These are phyloP conservation scores for Sphinx pinastri DNA, from an alignment of 2,888 invertebrate species.

Conservation along the genomic window DNA sequence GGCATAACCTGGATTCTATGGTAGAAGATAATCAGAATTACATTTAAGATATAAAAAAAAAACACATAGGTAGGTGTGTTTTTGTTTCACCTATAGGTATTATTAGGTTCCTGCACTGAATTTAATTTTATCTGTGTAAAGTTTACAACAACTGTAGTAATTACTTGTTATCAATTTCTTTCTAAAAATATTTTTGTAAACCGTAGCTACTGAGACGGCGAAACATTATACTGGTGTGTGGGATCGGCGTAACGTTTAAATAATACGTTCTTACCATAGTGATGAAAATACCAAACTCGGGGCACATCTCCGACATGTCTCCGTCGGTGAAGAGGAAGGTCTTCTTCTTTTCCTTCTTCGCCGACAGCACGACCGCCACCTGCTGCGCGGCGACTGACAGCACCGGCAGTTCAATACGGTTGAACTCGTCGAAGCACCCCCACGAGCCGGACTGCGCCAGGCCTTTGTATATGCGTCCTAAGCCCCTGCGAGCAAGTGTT, in stretches of 20 bases:
- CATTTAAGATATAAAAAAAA: not conserved
- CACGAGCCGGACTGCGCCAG: conserved; percentile 97
- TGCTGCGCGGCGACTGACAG: conserved; percentile 96
- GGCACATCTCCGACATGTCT: conserved; percentile 95
- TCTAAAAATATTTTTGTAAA: not conserved
- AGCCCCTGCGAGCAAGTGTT: conserved; percentile 84
- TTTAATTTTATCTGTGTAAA: too few species aligned
- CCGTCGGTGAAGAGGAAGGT: conserved; percentile 97
- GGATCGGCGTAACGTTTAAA: not conserved
- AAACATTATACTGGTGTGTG: not conserved
- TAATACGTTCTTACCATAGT: conserved; percentile 89
- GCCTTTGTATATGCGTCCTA: conserved; percentile 98
- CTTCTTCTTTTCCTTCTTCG: conserved; percentile 97
- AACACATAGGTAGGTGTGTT: not conserved
- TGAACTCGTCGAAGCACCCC: conserved; percentile 99
- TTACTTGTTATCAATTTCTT: too few species aligned
- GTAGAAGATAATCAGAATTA: conserved; percentile 26
- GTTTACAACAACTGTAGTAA: too few species aligned
- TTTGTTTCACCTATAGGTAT: too few species aligned
- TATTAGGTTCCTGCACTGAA: too few species aligned
- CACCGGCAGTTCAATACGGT: conserved; percentile 96
- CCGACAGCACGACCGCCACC: conserved; percentile 95
- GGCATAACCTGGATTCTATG: conserved; percentile 97
- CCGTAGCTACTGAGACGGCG: not conserved
- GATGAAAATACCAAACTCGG: conserved; percentile 98